Evolutionary conservation across 2,797 vertebrate genomes (phyloP), one percentile per base, ranked within the genome.

Genomic region (Menidia menidia): DNA sequence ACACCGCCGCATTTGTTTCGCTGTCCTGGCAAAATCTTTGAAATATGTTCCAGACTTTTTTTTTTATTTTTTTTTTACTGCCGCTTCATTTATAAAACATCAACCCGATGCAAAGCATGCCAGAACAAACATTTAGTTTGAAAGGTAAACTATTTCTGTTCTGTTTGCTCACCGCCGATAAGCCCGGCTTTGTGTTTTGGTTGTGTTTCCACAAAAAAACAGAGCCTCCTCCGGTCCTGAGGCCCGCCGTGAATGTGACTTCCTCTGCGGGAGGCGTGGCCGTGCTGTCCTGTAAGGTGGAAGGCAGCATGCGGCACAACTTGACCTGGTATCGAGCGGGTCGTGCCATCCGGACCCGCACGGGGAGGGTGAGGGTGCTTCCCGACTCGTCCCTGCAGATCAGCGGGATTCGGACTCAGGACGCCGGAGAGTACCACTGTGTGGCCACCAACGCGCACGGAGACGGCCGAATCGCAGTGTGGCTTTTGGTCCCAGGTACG

Each of bases 401-500:
- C 88, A 85, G 72, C 2, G 61, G 0, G 0, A 87, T 95, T 43
- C 60, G 13, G 53, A 69, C 82, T 0, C 92, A 89, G 32, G 96
- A 98, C 0, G 86, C 85, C 0, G 97, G 97, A 0, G 81, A 68
- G 63, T 98, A 98, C 54, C 93, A 93, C 72, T 98, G 97, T 0
- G 56, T 92, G 70, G 96, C 94, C 71, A 89, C 72, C 71, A 98
- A 95, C 0, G 12, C 85, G 65, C 89, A 92, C 0, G 96, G 97
- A 64, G 80, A 92, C 4, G 83, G 89, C 53, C 70, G 83, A 0
- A 92, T 94, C 14, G 88, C 88, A 0, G 76, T 95, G 7, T 97
- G 97, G 97, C 95, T 98, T 54, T 87, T 95, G 0, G 77, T 98
- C 59, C 93, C 92, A 92, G 96, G 97, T 98, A 93, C 83, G 80